A percentile compares a stretch with the other conserved stretches of the same genome.
These are phyloP conservation scores for Anthophora plumipes DNA, from an alignment of 2,888 invertebrate species.

Conservation along the genomic window DNA sequence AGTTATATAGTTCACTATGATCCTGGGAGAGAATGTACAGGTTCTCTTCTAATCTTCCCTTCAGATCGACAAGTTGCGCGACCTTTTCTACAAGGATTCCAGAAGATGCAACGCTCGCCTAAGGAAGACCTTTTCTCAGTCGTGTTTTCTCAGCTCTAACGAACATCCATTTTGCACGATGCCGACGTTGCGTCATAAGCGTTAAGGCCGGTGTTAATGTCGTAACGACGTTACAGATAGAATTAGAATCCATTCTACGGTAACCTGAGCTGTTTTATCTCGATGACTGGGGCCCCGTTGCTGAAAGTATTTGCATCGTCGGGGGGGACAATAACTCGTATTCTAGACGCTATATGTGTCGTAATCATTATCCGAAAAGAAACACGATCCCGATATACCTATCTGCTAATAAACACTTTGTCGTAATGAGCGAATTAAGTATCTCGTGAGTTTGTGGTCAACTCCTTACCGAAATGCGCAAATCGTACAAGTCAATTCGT, in stretches of 20 bases:
- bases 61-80: slow-evolving; percentile 40
- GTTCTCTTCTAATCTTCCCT: slow-evolving; percentile 46
- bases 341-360: slow-evolving; percentile 39
- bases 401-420: slow-evolving; percentile 41
- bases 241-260: slow-evolving; percentile 62
- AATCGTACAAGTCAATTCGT: slow-evolving; percentile 22
- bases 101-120: slow-evolving; percentile 24
- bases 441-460: slow-evolving; percentile 10
- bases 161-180: slow-evolving; percentile 40
- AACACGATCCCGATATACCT: slow-evolving; percentile 45
- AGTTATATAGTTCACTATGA: background rate
- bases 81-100: slow-evolving; percentile 49
- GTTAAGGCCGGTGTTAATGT: slow-evolving; percentile 54
- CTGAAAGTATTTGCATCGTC: slow-evolving; percentile 53
- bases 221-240: slow-evolving; percentile 63
- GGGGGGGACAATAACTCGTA: slow-evolving; percentile 63
- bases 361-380: slow-evolving; percentile 47
- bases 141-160: slow-evolving; percentile 46
- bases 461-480: too few species aligned
- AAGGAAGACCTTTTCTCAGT: slow-evolving; percentile 50
- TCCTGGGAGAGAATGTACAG: slow-evolving; percentile 18
- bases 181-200: slow-evolving; percentile 43
- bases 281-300: slow-evolving; percentile 52
- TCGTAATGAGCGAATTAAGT: slow-evolving; percentile 23
- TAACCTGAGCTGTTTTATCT: slow-evolving; percentile 67